Evolutionary conservation across 2,113 vertebrate species (phyloP).

Genomic region (Pseudorectes ferrugineus): DNA sequence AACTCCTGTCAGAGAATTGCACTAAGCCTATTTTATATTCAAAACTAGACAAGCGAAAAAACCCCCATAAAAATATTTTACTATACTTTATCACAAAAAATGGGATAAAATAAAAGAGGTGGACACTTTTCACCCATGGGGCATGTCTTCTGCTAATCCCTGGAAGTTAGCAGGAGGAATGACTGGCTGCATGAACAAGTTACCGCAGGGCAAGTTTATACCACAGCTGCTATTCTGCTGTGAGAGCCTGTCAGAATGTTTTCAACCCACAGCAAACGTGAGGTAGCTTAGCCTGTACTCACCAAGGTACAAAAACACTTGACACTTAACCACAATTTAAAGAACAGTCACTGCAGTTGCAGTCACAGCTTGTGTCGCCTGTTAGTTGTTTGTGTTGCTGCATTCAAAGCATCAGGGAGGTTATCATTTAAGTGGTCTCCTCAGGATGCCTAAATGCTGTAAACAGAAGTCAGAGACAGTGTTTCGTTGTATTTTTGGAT

Average conservation of each 20-base stretch:
- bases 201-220: background rate
- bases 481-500: background rate
- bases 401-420: background rate
- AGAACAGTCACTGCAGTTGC: background rate
- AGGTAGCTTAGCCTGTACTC: background rate
- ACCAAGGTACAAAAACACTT: background rate
- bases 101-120: background rate
- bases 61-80: background rate
- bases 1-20: background rate
- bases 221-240: background rate
- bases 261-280: accelerated
- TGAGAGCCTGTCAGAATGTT: background rate
- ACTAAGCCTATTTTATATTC: background rate
- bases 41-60: background rate
- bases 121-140: background rate
- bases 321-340: background rate
- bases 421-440: background rate
- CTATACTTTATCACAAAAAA: background rate
- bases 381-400: background rate
- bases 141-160: background rate
- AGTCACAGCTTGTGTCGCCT: background rate
- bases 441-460: background rate
- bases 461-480: background rate
- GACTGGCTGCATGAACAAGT: background rate
- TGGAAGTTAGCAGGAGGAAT: background rate